Base-by-base conservation (phyloP, 2,113 vertebrate species). In the Piprites chloris region DNA sequence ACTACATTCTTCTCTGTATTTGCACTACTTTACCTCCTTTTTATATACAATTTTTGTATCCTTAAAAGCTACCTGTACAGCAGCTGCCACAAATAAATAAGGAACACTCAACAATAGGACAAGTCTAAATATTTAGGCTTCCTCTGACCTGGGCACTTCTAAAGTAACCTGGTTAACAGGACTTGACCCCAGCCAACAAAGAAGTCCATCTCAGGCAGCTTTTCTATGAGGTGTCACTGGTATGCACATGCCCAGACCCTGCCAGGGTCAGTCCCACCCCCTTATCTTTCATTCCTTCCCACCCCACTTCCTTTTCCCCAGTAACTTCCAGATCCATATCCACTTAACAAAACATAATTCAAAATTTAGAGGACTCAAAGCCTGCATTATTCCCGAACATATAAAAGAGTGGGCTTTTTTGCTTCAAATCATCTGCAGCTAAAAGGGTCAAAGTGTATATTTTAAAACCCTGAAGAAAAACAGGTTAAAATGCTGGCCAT, bases 271-370 rank as follows among this genome's bases (percentile, higher is more conserved):
- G 58, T 32, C 72, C 66, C 58, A 33, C 21, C 22, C 12, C 39
- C 17, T 50, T 14, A 35, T 37, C n/a, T 62, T 82, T 27, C 18
- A 42, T 22, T 56, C 39, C 12, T 5, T 6, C 19, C 14, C 18
- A n/a, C 6, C 19, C 1, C 0, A 0, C 21, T 6, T 62, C n/a
- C 41, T 46, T 76, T 68, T 32, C 9, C 12, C 14, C 33, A 59
- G 35, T 33, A 55, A 50, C 62, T 72, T 77, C 16, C 79, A 90
- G 24, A 65, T 33, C 18, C 55, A 33, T 28, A 47, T 12, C 53
- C 41, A 46, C 15, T 27, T 76, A 42, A 73, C 17, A 58, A 76
- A 92, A 61, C 4, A 12, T 19, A 80, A 66, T 9, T 58, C 28
- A 84, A n/a, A 56, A 89, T 47, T 12, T 41, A 69, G 35, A 77